These are phyloP conservation scores for Megaceryle maxima DNA, from an alignment of 2,113 vertebrate species.

Conservation along the genomic window DNA sequence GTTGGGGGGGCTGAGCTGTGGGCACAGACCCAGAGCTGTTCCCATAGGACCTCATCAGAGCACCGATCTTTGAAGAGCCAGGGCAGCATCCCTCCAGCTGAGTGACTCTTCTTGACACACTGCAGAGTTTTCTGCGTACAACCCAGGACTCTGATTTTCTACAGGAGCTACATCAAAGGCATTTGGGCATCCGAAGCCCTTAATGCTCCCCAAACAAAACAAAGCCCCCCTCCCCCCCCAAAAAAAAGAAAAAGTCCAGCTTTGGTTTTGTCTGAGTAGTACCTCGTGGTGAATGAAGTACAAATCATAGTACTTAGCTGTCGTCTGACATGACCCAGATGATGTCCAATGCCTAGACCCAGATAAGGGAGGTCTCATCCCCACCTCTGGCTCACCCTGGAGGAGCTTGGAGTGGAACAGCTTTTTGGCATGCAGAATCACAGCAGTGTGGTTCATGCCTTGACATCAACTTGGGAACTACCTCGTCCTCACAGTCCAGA, in stretches of 20 bases:
- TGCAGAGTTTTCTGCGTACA: background rate
- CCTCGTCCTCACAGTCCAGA: background rate
- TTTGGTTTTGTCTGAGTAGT: background rate
- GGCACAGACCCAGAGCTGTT: background rate
- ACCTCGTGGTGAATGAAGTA: background rate
- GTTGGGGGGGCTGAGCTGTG: background rate
- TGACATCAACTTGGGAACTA: background rate
- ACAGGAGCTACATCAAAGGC: background rate
- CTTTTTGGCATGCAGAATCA: background rate
- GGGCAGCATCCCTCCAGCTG: background rate
- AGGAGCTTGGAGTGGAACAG: background rate
- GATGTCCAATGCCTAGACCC: background rate
- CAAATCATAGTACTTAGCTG: background rate
- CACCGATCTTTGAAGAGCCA: background rate
- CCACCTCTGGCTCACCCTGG: fast-evolving
- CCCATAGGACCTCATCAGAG: background rate
- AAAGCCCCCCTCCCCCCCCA: background rate
- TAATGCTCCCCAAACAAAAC: background rate
- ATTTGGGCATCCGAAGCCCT: background rate
- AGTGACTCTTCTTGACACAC: background rate
- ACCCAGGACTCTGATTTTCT: background rate
- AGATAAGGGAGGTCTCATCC: background rate
- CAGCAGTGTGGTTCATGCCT: background rate
- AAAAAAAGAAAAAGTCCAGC: background rate
- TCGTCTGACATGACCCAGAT: background rate